These are phyloP conservation scores for Marmota monax DNA, from an alignment of 2,113 vertebrate genomes.

Conservation along the genomic window DNA sequence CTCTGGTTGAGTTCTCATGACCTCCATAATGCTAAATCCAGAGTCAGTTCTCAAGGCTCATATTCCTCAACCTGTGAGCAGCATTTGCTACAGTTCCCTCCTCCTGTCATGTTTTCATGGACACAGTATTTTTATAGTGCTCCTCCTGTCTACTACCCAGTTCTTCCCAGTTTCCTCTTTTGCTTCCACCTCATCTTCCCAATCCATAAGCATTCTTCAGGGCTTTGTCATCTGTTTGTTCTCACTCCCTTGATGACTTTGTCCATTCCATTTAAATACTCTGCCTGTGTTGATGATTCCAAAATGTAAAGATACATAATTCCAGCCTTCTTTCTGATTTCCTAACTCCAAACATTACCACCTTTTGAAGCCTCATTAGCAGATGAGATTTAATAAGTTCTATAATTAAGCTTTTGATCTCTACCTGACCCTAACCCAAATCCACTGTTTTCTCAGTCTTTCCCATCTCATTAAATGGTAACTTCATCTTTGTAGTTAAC, in stretches of 20 bases:
- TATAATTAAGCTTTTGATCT: not conserved
- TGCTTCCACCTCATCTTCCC: not conserved
- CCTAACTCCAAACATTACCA: not conserved
- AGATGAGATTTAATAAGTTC: not conserved
- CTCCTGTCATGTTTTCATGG: not conserved
- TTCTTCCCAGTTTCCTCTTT: not conserved
- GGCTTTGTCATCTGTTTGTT: not conserved
- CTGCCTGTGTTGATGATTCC: not conserved
- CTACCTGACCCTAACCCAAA: too few species aligned
- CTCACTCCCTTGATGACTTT: not conserved
- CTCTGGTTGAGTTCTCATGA: not conserved
- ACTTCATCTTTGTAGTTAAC: slow-evolving; percentile 41
- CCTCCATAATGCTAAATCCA: not conserved
- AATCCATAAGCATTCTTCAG: not conserved
- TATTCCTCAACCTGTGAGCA: not conserved
- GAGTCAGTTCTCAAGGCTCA: not conserved
- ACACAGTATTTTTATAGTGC: not conserved
- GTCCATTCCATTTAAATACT: not conserved
- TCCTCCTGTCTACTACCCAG: not conserved
- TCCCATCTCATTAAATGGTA: not conserved
- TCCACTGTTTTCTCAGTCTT: not conserved
- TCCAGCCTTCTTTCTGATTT: not conserved
- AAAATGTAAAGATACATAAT: not conserved
- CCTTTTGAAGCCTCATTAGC: not conserved
- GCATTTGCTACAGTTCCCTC: not conserved